phyloP scores from a whole-genome alignment of 1,140 invertebrate species.

The Bombus turneri region DNA sequence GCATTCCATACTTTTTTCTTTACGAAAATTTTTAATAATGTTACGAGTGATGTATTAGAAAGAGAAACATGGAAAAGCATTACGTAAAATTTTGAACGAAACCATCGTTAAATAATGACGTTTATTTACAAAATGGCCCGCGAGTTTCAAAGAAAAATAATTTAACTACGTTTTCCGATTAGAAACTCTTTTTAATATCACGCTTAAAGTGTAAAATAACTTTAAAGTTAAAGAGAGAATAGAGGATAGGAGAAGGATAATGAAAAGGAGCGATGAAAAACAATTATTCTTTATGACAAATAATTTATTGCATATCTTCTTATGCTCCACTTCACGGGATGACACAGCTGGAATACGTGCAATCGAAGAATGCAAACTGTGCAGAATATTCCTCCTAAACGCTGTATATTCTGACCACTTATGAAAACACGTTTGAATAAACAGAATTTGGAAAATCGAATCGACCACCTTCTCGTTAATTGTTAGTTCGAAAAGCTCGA shows the following conservation, averaged over 20 bases:
- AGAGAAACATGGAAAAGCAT: not conserved
- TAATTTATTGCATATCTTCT: conserved; percentile 58
- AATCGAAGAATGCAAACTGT: conserved; percentile 26
- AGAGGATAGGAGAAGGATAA: conserved; percentile 7
- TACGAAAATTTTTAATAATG: too few relatives aligned
- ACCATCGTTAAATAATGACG: not conserved
- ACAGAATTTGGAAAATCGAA: not conserved
- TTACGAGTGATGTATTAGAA: not conserved
- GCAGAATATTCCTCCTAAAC: not conserved
- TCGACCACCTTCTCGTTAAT: not conserved
- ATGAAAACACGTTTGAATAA: not conserved
- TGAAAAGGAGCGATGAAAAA: conserved; percentile 39
- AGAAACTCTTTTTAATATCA: not conserved
- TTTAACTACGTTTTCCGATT: not conserved
- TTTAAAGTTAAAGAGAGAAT: not conserved
- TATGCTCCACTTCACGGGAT: conserved; percentile 45
- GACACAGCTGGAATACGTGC: conserved; percentile 40
- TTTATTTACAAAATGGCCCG: not conserved
- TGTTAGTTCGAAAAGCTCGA: not conserved
- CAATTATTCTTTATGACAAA: conserved; percentile 35
- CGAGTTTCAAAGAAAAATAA: conserved; percentile 76
- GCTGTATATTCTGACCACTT: not conserved
- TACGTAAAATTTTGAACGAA: not conserved
- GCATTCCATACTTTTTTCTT: too few relatives aligned
- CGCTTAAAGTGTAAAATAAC: not conserved